These are phyloP conservation scores for Ophion ventricosus DNA, from an alignment of 2,888 invertebrate genomes.

Conservation along the genomic window DNA sequence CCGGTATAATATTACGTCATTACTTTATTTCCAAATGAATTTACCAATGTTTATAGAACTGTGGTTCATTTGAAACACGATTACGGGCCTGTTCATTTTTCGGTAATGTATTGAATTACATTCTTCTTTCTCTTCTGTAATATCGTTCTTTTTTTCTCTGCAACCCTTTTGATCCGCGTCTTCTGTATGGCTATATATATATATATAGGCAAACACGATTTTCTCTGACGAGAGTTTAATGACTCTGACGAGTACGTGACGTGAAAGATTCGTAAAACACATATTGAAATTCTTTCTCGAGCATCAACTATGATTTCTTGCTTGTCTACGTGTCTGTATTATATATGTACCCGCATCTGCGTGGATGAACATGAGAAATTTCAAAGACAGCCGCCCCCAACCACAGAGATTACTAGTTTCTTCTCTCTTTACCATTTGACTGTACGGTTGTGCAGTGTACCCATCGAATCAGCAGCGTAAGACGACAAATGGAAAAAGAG, in stretches of 20 bases:
- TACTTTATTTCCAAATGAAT: no score
- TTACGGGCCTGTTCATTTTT: conserved; percentile 15
- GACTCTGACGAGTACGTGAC: conserved; percentile 33
- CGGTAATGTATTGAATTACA: neutral
- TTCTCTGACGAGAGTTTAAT: conserved; percentile 30
- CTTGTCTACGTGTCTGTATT: neutral
- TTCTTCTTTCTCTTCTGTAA: neutral
- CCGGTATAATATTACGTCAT: no score
- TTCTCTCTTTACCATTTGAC: conserved; percentile 16
- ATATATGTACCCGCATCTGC: conserved; percentile 38
- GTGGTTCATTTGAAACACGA: conserved; percentile 30
- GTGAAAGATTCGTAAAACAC: conserved; percentile 30
- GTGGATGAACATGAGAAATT: conserved; percentile 46
- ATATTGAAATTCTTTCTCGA: conserved; percentile 47
- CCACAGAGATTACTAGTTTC: conserved; percentile 55
- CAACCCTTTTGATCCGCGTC: conserved; percentile 16
- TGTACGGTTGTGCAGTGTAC: conserved; percentile 21
- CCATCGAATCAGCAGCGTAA: conserved; percentile 49
- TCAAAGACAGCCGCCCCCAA: conserved; percentile 60
- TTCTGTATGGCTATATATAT: neutral
- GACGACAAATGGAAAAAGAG: neutral
- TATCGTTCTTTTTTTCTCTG: conserved; percentile 11
- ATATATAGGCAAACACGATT: conserved; percentile 3
- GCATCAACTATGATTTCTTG: conserved; percentile 25
- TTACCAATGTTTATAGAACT: conserved; percentile 35